Percentiles rank a stretch among this genome's conserved stretches.
Conservation (phyloP, 2,888 invertebrate genomes). For the Byasa hedistus region DNA sequence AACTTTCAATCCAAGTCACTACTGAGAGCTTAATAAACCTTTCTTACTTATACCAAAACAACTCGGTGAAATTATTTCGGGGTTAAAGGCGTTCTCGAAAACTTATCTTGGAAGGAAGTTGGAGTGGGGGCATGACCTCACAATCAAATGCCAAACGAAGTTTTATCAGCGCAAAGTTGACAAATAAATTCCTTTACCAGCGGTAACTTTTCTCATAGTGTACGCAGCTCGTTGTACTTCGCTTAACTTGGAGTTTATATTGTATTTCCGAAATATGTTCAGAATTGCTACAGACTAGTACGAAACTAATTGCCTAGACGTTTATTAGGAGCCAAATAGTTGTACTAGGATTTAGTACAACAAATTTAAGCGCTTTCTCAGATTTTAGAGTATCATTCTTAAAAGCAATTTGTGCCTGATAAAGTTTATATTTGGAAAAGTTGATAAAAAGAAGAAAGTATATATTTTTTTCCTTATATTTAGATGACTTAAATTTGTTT, state of each 20-base stretch:
- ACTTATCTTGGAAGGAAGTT: conserved; percentile 56
- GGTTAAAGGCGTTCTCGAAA: conserved; percentile 49
- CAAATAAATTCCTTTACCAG: conserved; percentile 70
- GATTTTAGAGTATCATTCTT: neutral
- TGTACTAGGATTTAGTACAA: neutral
- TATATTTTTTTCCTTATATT: neutral
- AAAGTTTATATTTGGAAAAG: neutral
- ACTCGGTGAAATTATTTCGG: conserved; percentile 55
- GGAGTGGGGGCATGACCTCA: conserved; percentile 60
- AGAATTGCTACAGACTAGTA: conserved; percentile 1
- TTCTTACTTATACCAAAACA: conserved; percentile 37
- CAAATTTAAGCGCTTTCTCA: neutral
- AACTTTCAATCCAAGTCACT: neutral
- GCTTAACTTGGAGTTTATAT: conserved; percentile 18
- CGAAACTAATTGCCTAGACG: neutral
- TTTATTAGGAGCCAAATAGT: neutral
- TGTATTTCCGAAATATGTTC: conserved; percentile 9
- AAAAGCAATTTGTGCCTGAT: neutral
- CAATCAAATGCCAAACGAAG: conserved; percentile 76
- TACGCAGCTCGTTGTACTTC: conserved; percentile 36
- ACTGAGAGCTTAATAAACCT: conserved; percentile 13
- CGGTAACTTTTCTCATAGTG: conserved; percentile 67
- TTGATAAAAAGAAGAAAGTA: neutral
- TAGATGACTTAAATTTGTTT: too few species aligned
- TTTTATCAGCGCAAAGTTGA: conserved; percentile 76